Base-by-base conservation (phyloP, 2,888 invertebrate species). In the Drosophila pseudotakahashii region DNA sequence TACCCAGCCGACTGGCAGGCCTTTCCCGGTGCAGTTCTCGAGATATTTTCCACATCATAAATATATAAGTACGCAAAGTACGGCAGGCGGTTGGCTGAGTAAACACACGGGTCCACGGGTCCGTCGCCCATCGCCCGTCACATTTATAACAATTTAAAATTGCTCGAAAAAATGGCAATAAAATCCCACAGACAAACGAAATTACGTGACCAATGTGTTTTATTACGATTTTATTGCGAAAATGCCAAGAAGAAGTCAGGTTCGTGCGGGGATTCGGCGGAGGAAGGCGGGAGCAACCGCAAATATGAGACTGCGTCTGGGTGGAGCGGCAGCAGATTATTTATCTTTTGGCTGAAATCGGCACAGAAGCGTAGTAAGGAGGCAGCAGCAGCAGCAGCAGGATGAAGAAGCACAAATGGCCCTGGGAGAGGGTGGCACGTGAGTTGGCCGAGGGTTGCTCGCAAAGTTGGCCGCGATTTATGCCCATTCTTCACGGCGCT, bases 121-220 rank as follows among this genome's bases (percentile, higher is more conserved):
- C 74, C 75, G 73, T 72, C 74, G 72, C 64, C 39, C 60, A 39
- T 48, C 48, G 48, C 76, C 74, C 76, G 69, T 79, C 88, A 78
- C 90, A 90, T 91, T 90, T 89, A 90, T 90, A 89, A 89, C 90
- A 91, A 91, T 91, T 90, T 89, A 85, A 89, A 89, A 89, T 84
- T 81, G 84, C 77, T 73, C 75, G 77, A 80, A 84, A 85, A 84
- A 80, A 80, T 84, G 89, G 90, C 90, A 91, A 91, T 92, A 92
- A 91, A 92, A 91, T 91, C 91, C 90, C 90, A 90, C 90, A 90
- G 90, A 90, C 90, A 91, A 91, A 90, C 88, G 89, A 88, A 90
- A 90, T 90, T 91, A 92, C 92, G 92, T 92, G 92, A 91, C 92
- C 90, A 91, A 91, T 91, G 91, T 90, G 89, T 91, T 91, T 91